These are phyloP conservation scores for Drepana falcataria DNA, from an alignment of 2,888 invertebrate genomes.

Conservation along the genomic window DNA sequence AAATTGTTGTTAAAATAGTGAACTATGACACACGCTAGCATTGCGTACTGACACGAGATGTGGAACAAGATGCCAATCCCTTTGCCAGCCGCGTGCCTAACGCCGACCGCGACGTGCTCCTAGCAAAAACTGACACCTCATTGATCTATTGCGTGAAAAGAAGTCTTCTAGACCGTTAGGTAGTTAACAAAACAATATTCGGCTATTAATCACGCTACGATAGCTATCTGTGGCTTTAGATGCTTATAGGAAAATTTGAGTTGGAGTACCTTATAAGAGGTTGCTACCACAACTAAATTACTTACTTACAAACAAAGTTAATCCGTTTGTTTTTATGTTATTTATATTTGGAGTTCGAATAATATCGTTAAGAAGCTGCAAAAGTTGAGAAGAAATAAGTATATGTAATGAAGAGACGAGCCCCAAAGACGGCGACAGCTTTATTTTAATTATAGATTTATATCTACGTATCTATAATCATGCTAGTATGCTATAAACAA, in stretches of 20 bases:
- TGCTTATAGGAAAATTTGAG: conserved; percentile 10
- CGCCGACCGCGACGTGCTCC: conserved; percentile 11
- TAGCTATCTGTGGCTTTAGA: conserved; percentile 42
- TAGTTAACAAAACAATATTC: conserved; percentile 61
- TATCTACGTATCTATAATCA: too few relatives aligned
- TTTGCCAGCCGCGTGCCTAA: conserved; percentile 16
- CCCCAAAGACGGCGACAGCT: too few relatives aligned
- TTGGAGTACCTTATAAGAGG: not conserved
- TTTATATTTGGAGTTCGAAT: not conserved
- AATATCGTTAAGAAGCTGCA: too few relatives aligned
- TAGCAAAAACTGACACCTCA: conserved; percentile 64
- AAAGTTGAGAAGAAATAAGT: too few relatives aligned
- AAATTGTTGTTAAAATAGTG: conserved; percentile 63
- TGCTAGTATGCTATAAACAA: too few relatives aligned
- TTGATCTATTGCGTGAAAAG: conserved; percentile 66
- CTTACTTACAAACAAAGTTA: too few relatives aligned
- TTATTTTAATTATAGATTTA: too few relatives aligned
- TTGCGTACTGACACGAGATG: conserved; percentile 34
- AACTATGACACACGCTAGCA: conserved; percentile 62
- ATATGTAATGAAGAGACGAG: too few relatives aligned
- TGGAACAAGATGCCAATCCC: conserved; percentile 41
- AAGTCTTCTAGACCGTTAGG: conserved; percentile 56
- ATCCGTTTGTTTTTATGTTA: not conserved
- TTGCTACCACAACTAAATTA: not conserved
- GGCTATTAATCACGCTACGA: conserved; percentile 53